phyloP scores from a whole-genome alignment of 37 sponge, comb jelly and placozoan species.

The Eunapius fragilis region DNA sequence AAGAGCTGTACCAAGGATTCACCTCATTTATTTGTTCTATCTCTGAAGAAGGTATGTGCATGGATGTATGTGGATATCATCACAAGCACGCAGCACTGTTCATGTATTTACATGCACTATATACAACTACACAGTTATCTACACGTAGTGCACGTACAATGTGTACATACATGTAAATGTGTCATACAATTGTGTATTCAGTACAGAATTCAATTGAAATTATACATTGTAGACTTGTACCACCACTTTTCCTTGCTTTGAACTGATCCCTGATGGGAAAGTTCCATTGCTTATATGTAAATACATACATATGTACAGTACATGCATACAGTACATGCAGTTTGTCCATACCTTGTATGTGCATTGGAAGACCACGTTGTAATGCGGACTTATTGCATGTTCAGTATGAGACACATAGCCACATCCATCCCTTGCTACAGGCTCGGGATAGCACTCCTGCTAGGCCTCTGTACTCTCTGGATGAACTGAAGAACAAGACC shows the following conservation, averaged over 20 bases:
- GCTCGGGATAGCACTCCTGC: background rate
- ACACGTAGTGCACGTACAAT: background rate
- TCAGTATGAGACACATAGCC: too few relatives aligned
- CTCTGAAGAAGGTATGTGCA: background rate
- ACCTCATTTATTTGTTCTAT: background rate
- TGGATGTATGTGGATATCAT: constrained; percentile 18
- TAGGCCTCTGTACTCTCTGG: background rate
- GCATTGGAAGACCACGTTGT: too few relatives aligned
- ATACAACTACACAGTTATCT: background rate
- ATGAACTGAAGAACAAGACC: background rate
- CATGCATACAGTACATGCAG: too few relatives aligned
- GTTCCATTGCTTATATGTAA: background rate
- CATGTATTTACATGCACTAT: background rate
- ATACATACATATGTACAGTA: background rate
- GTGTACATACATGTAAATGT: background rate
- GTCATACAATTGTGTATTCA: background rate
- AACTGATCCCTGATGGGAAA: too few relatives aligned
- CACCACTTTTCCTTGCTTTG: too few relatives aligned
- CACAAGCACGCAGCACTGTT: background rate
- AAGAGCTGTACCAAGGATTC: background rate
- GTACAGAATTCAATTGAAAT: background rate
- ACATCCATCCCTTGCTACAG: background rate
- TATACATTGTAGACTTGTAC: background rate
- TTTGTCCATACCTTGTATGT: too few relatives aligned
- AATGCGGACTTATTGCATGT: too few relatives aligned